phyloP scores from a whole-genome alignment of 2,888 invertebrate species.

The Zygaena filipendulae region DNA sequence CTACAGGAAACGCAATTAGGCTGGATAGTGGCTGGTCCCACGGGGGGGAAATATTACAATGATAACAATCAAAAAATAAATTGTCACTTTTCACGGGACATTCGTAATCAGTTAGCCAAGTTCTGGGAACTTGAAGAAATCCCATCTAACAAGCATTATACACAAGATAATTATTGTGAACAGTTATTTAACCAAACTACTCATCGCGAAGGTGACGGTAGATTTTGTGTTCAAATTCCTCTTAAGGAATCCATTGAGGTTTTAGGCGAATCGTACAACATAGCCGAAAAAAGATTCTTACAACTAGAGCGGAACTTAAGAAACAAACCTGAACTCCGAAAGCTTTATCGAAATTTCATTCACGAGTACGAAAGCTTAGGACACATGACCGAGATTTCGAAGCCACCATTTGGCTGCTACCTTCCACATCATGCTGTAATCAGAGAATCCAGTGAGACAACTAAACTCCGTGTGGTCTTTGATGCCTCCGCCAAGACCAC shows the following conservation, averaged over 20 bases:
- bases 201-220: constrained; percentile 1
- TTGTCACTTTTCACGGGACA: constrained; percentile 3
- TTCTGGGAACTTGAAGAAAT: constrained; percentile 4
- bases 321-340: constrained; percentile 6
- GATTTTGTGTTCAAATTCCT: constrained; percentile 6
- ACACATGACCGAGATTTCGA: constrained; percentile 10
- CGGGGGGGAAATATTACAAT: constrained; percentile 1
- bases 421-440: constrained; percentile 18
- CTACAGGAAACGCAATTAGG: constrained; percentile 11
- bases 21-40: constrained; percentile 14
- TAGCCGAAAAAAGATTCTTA: constrained; percentile 2
- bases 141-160: neutral
- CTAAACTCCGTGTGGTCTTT: constrained; percentile 15
- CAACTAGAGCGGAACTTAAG: constrained; percentile 10
- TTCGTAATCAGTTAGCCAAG: constrained; percentile 2
- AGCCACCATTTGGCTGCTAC: constrained; percentile 9
- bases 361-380: constrained; percentile 13
- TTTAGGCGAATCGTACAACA: constrained; percentile 2
- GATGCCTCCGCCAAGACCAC: constrained; percentile 13
- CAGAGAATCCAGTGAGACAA: constrained; percentile 11
- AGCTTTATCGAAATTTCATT: constrained; percentile 10
- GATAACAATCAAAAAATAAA: too few species aligned
- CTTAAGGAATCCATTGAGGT: constrained; percentile 1
- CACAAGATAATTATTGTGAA: constrained; percentile 2
- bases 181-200: constrained; percentile 2